Evolutionary conservation across 2,888 invertebrate species (phyloP).

Genomic region (Chloroclystis v-ata): DNA sequence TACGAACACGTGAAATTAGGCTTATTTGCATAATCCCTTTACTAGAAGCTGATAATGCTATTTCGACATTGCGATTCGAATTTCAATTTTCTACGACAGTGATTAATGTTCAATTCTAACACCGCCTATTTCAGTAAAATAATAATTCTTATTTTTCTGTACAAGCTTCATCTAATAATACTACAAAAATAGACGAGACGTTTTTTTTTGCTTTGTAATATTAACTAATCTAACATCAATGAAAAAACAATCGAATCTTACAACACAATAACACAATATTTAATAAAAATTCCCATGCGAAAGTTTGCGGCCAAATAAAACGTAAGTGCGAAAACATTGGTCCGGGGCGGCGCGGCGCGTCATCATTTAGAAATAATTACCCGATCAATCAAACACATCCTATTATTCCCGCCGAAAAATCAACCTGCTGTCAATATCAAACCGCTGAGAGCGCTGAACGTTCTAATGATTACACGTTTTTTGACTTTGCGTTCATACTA

Average conservation of each 20-base stretch:
- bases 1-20: slow-evolving; percentile 56
- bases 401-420: slow-evolving; percentile 29
- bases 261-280: too few species aligned
- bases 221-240: neutral
- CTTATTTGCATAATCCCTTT: slow-evolving; percentile 66
- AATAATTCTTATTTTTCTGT: too few species aligned
- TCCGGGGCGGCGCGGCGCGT: slow-evolving; percentile 34
- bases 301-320: slow-evolving; percentile 26
- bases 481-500: too few species aligned
- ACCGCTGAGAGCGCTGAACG: too few species aligned
- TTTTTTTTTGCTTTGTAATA: too few species aligned
- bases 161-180: too few species aligned
- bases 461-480: too few species aligned
- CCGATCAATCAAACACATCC: slow-evolving; percentile 53
- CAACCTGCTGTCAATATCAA: slow-evolving; percentile 22
- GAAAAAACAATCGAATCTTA: slow-evolving; percentile 1
- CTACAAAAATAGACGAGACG: too few species aligned
- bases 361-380: slow-evolving; percentile 44
- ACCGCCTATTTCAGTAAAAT: too few species aligned
- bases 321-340: slow-evolving; percentile 46
- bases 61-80: slow-evolving; percentile 44
- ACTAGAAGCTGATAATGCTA: slow-evolving; percentile 41
- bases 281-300: slow-evolving; percentile 21
- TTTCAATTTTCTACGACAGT: slow-evolving; percentile 31
- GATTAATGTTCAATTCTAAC: slow-evolving; percentile 28